Conservation (phyloP, 2,113 vertebrate species). For the Ciconia boyciana region DNA sequence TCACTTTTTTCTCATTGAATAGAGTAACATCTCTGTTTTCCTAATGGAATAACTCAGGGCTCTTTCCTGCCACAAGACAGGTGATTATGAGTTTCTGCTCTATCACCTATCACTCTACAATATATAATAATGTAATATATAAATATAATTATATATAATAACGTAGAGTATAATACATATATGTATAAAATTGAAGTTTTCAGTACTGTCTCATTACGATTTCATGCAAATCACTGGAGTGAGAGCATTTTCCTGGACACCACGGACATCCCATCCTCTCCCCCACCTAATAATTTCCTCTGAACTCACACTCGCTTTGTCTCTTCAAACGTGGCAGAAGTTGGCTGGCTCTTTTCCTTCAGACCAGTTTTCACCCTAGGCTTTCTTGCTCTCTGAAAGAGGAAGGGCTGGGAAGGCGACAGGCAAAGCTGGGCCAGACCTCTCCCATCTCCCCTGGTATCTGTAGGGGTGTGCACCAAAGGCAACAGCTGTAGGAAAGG, state of each 20-base stretch:
- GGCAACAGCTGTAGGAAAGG: background rate
- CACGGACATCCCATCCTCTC: slow-evolving; percentile 42
- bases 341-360: slow-evolving; percentile 16
- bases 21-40: background rate
- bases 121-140: background rate
- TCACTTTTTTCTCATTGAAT: background rate
- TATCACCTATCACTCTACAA: background rate
- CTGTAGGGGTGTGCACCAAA: background rate
- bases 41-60: background rate
- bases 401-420: background rate
- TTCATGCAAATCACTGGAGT: slow-evolving; percentile 20
- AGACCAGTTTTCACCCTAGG: background rate
- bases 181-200: background rate
- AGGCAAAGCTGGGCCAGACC: background rate
- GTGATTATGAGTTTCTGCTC: background rate
- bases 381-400: background rate
- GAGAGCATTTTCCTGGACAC: slow-evolving; percentile 48
- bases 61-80: background rate
- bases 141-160: background rate
- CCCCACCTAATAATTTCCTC: slow-evolving; percentile 67
- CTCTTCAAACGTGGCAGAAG: slow-evolving; percentile 61
- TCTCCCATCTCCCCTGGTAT: background rate
- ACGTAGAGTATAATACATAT: background rate
- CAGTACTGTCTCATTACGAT: background rate
- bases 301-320: slow-evolving; percentile 52